Conservation (phyloP, 2,797 vertebrate genomes). For the Siniperca obscura region DNA sequence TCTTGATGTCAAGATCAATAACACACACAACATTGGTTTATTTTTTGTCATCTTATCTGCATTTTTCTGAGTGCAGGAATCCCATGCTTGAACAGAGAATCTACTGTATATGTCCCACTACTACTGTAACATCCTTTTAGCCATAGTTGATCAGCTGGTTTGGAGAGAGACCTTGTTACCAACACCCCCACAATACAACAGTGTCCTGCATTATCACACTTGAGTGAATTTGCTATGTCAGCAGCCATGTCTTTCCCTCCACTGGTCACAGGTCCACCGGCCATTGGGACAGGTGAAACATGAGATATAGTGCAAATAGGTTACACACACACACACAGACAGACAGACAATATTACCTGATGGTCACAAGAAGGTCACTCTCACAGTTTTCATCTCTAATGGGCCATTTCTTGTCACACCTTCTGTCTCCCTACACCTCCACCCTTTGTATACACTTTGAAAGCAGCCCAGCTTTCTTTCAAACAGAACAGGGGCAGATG, state of each 20-base stretch:
- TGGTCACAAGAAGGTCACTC: slow-evolving; percentile 60
- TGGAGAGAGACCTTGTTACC: slow-evolving; percentile 13
- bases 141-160: slow-evolving; percentile 33
- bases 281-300: slow-evolving; percentile 61
- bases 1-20: slow-evolving; percentile 12
- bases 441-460: neutral
- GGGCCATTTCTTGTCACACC: slow-evolving; percentile 25
- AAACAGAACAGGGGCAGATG: neutral
- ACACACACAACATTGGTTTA: neutral
- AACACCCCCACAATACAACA: slow-evolving; percentile 34
- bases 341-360: slow-evolving; percentile 23
- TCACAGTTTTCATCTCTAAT: slow-evolving; percentile 12
- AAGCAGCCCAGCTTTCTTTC: neutral
- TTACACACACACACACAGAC: neutral
- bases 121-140: slow-evolving; percentile 42
- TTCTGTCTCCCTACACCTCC: slow-evolving; percentile 6
- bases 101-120: slow-evolving; percentile 20
- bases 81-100: slow-evolving; percentile 31
- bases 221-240: slow-evolving; percentile 58
- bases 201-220: slow-evolving; percentile 48
- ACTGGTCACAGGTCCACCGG: slow-evolving; percentile 35
- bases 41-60: slow-evolving; percentile 1
- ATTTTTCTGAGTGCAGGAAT: slow-evolving; percentile 8
- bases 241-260: slow-evolving; percentile 34
- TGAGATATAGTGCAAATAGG: slow-evolving; percentile 48